These are phyloP conservation scores for Stomorhina lunata DNA, from an alignment of 2,888 invertebrate species.

Conservation along the genomic window DNA sequence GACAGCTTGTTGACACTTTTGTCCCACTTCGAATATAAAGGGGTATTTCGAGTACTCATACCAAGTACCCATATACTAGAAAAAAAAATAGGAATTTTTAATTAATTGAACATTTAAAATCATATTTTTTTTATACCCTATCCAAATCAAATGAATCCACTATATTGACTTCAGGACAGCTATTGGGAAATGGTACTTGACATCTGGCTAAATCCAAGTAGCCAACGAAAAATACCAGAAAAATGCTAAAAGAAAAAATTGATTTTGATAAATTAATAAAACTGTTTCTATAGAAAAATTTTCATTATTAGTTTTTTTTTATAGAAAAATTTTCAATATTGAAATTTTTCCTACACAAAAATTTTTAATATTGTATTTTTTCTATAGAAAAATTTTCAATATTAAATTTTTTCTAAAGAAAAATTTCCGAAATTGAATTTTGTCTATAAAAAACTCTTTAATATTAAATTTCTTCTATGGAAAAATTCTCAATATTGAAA, in stretches of 20 bases:
- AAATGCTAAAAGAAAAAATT: constrained; percentile 13
- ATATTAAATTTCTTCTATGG: no score
- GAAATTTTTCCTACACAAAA: no score
- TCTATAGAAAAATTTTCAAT: no score
- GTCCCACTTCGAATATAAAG: constrained; percentile 87
- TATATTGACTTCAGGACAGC: constrained; percentile 84
- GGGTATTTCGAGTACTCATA: constrained; percentile 89
- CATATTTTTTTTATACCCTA: constrained; percentile 74
- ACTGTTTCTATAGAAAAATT: no score
- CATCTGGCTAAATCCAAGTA: constrained; percentile 69
- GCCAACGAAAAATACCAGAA: neutral
- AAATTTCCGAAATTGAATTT: no score
- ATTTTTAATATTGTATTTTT: no score
- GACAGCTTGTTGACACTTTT: constrained; percentile 87
- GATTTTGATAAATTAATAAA: neutral
- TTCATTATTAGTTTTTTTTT: no score
- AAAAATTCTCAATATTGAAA: no score
- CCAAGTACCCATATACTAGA: constrained; percentile 88
- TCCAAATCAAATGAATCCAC: constrained; percentile 83
- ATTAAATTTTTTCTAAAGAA: no score
- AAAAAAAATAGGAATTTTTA: constrained; percentile 25
- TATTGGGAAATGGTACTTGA: constrained; percentile 84
- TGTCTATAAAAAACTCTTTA: no score
- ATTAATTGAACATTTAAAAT: neutral
- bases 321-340: no score